Evolutionary conservation across 2,113 vertebrate genomes (phyloP).

Genomic region (Gnathonemus echidnorhynchus): DNA sequence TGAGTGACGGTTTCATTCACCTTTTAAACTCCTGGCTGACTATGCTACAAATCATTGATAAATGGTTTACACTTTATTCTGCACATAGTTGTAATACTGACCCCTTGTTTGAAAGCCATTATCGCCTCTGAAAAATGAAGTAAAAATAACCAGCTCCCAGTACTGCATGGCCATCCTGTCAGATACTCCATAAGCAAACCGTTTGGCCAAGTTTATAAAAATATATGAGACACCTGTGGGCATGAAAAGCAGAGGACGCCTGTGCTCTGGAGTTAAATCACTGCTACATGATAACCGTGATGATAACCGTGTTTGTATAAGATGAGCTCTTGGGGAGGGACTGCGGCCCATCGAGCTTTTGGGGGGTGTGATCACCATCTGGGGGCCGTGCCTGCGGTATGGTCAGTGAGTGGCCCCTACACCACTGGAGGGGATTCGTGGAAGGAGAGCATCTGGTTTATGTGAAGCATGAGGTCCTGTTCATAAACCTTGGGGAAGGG

Average conservation of each 20-base stretch:
- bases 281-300: background rate
- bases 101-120: background rate
- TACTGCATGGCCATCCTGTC: background rate
- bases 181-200: background rate
- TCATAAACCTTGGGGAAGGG: conserved; percentile 16
- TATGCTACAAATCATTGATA: conserved; percentile 15
- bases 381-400: background rate
- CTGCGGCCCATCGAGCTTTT: background rate
- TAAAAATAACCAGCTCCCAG: background rate
- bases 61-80: conserved; percentile 11
- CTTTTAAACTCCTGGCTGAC: conserved; percentile 23
- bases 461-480: conserved; percentile 28
- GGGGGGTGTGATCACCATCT: background rate
- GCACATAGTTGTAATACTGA: background rate
- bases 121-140: background rate
- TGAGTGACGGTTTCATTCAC: conserved; percentile 16
- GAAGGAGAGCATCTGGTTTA: conserved; percentile 34
- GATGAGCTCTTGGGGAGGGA: background rate
- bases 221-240: background rate
- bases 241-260: background rate
- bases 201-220: background rate
- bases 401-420: background rate
- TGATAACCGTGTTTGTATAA: background rate
- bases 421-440: conserved; percentile 7
- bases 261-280: background rate